Evolutionary conservation across 2,888 invertebrate species (phyloP), one percentile per base, ranked within the genome.

Genomic region (Troides helena): DNA sequence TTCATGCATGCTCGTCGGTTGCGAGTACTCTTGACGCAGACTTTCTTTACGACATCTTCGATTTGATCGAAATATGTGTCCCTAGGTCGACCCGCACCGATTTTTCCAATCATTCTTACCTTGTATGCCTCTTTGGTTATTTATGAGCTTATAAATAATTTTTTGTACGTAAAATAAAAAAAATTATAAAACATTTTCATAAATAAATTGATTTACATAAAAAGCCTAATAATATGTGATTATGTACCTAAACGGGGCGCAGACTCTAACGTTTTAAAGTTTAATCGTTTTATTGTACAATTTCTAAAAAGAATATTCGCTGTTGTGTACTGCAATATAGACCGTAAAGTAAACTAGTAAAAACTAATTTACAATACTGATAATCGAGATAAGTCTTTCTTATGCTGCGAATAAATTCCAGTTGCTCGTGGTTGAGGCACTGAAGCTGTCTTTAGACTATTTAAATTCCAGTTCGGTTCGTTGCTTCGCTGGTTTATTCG

Each of bases 391-490:
- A 70, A 59, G 70, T 64, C 70, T 66, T 70, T 70, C 65, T 63
- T 67, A 56, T 46, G 7, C 77, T 72, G 80, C 76, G 73, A 77
- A 78, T 72, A 72, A 75, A 81, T 80, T 81, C 81, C 82, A 77
- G 78, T 80, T 83, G 84, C 79, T 82, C 80, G 77, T 77, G 78
- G 80, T 77, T 79, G 80, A 79, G 81, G 79, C 81, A 79, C 82
- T 85, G 86, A 86, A 90, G 85, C 85, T 86, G 86, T 86, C 88
- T 89, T 85, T 84, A 87, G 91, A 91, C 92, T 90, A 92, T 90
- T 92, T 90, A 90, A 91, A 92, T 93, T 92, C 93, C 92, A 74
- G 85, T 90, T 79, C 88, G 91, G 93, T 91, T 93, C 92, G 93
- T 93, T 93, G 93, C 93, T 83, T 87, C 81, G 83, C 87, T 93